Evolutionary conservation across 2,888 invertebrate genomes (phyloP), one percentile per base, ranked within the genome.

Genomic region (Pteria penguin): DNA sequence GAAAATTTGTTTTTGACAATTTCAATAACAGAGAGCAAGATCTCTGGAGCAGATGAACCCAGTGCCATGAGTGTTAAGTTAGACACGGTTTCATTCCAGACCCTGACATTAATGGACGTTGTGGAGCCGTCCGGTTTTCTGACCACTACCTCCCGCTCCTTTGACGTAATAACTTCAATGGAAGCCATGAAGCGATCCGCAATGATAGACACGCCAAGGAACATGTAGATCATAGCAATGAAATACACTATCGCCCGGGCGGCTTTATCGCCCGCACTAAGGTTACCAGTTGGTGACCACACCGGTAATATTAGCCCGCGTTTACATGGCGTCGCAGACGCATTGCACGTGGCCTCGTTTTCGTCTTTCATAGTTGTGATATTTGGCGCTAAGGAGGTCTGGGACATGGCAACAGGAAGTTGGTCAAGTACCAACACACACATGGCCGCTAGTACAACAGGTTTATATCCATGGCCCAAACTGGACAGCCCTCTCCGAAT

Each of bases 11-110:
- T 90, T 58, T 97, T 98, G 26, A 77, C 66, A 91, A 99, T 98
- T 93, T 99, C 99, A 90, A 99, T 99, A 86, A 99, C 96, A 18
- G 99, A 99, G 60, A 99, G 93, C 29, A 99, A 93, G 91, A 99
- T 99, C 93, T 99, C 99, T 0, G 99, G 99, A 1, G 99, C 99
- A 87, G 98, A 98, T 27, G 98, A 98, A 2, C 99, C 99, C 72
- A 99, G 93, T 18, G 99, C 99, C 99, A 99, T 99, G 70, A 99
- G 94, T 4, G 99, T 99, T 85, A 99, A 93, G 93, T 99, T 99
- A 82, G 98, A 98, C 58, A 99, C 99, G 1, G 99, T 99, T 92
- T 99, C 99, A 93, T 99, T 99, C 99, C 99, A 99, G 76, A 99
- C 96, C 76, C 98, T 94, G 22, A 99, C 98, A 67, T 96, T 96